Conservation (phyloP, 2,113 vertebrate species). For the Oreochromis tanganicae region DNA sequence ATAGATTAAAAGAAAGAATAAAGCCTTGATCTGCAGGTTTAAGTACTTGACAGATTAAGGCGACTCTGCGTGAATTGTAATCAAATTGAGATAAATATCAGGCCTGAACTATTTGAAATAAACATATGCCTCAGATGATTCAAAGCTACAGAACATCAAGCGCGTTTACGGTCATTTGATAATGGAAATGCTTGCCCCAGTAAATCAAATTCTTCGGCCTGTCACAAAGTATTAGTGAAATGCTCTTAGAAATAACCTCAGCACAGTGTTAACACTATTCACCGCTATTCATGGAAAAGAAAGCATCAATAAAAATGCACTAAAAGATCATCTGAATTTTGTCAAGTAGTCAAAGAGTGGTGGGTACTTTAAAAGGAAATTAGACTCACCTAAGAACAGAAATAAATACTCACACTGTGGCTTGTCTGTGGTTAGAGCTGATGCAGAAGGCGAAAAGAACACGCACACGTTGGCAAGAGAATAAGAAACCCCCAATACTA, state of each 20-base stretch:
- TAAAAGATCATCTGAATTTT: neutral
- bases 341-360: neutral
- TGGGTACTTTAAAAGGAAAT: neutral
- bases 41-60: neutral
- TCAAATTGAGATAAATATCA: neutral
- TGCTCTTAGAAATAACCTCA: neutral
- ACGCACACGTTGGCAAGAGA: neutral
- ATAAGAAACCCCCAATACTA: constrained; percentile 20
- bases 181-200: neutral
- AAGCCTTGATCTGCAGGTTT: neutral
- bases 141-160: neutral
- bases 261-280: neutral
- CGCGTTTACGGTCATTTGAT: neutral
- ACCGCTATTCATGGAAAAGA: neutral
- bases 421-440: neutral
- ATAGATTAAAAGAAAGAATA: neutral
- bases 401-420: constrained; percentile 27
- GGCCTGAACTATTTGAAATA: neutral
- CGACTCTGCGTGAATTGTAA: neutral
- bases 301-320: neutral
- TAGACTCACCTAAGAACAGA: neutral
- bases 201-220: neutral
- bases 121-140: neutral
- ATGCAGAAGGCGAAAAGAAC: constrained; percentile 5
- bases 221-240: neutral